Evolutionary conservation across 1,140 invertebrate species (phyloP), one percentile per base, ranked within the genome.

Genomic region (Protaetia brevitarsis): DNA sequence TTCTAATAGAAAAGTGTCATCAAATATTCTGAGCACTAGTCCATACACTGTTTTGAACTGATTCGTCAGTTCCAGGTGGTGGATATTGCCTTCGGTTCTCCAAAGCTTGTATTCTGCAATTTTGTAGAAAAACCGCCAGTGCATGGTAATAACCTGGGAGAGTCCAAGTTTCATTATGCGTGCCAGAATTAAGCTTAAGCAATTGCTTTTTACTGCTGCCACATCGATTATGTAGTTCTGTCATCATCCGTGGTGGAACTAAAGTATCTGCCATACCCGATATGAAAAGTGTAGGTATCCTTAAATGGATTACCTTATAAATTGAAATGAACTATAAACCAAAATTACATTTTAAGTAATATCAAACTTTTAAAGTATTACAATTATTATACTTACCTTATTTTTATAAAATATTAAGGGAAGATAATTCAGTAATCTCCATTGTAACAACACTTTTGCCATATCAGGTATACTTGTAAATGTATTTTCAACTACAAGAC

Each of bases 391-490:
- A n/a, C n/a, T n/a, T n/a, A 92, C 91, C 85, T 92, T 91, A 80
- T 93, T 94, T 82, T 94, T 94, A 78, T 92, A 91, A 74, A 85
- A 87, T 78, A 88, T 84, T 69, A 87, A 78, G 69, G 92, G 92
- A 68, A 94, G 78, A 79, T 88, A 89, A 66, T 87, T 83, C 36
- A 93, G 76, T 73, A 87, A 82, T 77, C 82, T 86, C 80, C 84
- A 88, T 73, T 87, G 86, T 30, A 92, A 80, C 66, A 92, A 80
- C 57, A 90, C 84, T 71, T 84, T 82, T n/a, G 92, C 93, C 87
- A 97, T 96, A 69, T 95, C 93, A 26, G 93, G 93, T 78, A 98
- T 93, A 75, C 90, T 94, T 6, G 94, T 96, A 75, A 98, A 98
- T 36, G 95, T 96, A 77, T 98, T 98, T 81, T 98, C 95, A 27